Conservation (phyloP, 2,113 vertebrate genomes). For the Arothron firmamentum region DNA sequence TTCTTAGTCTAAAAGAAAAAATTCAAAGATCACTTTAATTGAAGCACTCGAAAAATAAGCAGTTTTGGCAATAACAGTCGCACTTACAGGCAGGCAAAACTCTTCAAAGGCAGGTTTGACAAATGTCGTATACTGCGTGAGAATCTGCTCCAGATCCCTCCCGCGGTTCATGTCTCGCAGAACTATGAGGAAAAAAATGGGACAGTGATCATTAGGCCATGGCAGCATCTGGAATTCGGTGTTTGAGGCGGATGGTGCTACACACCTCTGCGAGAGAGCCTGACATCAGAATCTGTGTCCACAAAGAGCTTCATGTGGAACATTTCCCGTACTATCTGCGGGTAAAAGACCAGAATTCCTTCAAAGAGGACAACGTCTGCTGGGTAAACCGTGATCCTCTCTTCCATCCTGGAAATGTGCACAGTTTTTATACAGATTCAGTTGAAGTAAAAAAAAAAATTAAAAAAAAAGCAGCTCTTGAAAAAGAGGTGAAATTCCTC, state of each 20-base stretch:
- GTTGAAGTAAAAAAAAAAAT: too few relatives aligned
- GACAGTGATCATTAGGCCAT: not conserved
- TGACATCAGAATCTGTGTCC: slow-evolving; percentile 92
- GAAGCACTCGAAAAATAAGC: not conserved
- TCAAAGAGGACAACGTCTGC: slow-evolving; percentile 93
- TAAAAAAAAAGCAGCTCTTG: not conserved
- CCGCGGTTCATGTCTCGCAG: slow-evolving; percentile 91
- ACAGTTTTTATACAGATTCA: slow-evolving; percentile 4
- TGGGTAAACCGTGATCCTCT: slow-evolving; percentile 86
- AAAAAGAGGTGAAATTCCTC: not conserved
- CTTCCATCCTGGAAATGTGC: slow-evolving; percentile 74
- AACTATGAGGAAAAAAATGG: slow-evolving; percentile 71
- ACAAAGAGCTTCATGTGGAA: slow-evolving; percentile 98
- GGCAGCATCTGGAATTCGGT: not conserved
- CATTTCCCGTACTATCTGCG: slow-evolving; percentile 91
- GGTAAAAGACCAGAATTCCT: slow-evolving; percentile 96
- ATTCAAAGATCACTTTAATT: not conserved
- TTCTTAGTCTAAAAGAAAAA: slow-evolving; percentile 87
- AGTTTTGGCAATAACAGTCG: not conserved
- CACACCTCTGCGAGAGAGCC: slow-evolving; percentile 90
- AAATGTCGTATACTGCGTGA: slow-evolving; percentile 93
- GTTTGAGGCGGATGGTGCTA: not conserved
- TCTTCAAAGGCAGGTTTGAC: slow-evolving; percentile 97
- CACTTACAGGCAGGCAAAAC: slow-evolving; percentile 90
- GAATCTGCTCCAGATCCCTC: slow-evolving; percentile 94